A percentile compares a stretch with the other conserved stretches of the same genome.
These are phyloP conservation scores for Spialia ferax DNA, from an alignment of 2,888 invertebrate genomes.

Conservation along the genomic window DNA sequence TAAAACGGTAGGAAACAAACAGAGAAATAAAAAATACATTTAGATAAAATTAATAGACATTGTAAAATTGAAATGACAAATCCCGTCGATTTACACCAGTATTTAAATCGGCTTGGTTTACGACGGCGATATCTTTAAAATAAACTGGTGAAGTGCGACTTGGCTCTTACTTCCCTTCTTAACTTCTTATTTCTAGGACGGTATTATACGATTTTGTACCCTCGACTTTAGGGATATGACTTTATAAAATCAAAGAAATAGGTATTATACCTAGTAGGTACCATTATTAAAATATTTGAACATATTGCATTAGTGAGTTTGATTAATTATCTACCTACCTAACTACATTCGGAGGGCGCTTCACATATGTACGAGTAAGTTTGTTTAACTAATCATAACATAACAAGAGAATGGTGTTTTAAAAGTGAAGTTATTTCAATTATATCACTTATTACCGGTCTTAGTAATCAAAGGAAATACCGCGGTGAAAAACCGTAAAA, in stretches of 20 bases:
- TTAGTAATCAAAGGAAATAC: slow-evolving; percentile 11
- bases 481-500: slow-evolving; percentile 23
- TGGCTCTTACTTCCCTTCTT: neutral
- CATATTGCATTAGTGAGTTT: too few species aligned
- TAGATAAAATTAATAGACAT: slow-evolving; percentile 71
- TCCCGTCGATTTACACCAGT: slow-evolving; percentile 51
- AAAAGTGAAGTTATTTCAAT: slow-evolving; percentile 11
- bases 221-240: neutral
- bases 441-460: neutral
- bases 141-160: slow-evolving; percentile 49
- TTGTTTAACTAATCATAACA: neutral
- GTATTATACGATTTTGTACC: neutral
- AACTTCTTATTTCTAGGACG: too few species aligned
- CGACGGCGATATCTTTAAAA: slow-evolving; percentile 55
- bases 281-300: too few species aligned
- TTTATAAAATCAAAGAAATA: neutral
- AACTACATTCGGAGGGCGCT: too few species aligned
- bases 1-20: slow-evolving; percentile 69
- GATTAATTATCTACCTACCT: too few species aligned
- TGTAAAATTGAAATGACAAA: slow-evolving; percentile 66
- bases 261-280: neutral
- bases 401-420: neutral
- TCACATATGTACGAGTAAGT: neutral
- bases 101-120: slow-evolving; percentile 56
- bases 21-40: slow-evolving; percentile 67